Conservation (phyloP, 2,888 invertebrate species). For the Zygothrica quintamaculata region DNA sequence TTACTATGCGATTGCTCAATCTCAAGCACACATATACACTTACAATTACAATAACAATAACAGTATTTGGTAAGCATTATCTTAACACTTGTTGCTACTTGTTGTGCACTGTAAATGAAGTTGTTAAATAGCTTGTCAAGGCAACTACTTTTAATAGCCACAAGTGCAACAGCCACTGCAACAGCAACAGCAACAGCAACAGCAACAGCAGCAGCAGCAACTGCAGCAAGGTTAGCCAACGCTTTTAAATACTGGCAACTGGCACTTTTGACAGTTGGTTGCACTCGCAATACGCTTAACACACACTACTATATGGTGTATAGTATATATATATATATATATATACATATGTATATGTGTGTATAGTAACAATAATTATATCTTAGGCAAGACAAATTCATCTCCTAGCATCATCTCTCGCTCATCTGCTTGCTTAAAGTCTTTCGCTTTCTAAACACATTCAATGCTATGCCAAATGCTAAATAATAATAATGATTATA, state of each 20-base stretch:
- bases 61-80: neutral
- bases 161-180: conserved; percentile 54
- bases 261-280: conserved; percentile 72
- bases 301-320: neutral
- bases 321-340: neutral
- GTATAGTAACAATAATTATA: no score
- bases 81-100: conserved; percentile 32
- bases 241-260: conserved; percentile 13
- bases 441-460: conserved; percentile 39
- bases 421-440: conserved; percentile 14
- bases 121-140: conserved; percentile 63
- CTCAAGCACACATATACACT: neutral
- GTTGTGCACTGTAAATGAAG: conserved; percentile 54
- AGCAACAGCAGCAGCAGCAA: no score
- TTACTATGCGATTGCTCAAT: neutral
- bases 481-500: neutral
- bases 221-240: no score
- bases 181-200: conserved; percentile 57
- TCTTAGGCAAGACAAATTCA: neutral
- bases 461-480: conserved; percentile 7
- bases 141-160: conserved; percentile 58
- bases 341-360: no score
- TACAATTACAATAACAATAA: neutral
- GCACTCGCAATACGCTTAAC: conserved; percentile 40
- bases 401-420: no score